phyloP scores from a whole-genome alignment of 2,888 invertebrate genomes.

The Drosophila cracens region DNA sequence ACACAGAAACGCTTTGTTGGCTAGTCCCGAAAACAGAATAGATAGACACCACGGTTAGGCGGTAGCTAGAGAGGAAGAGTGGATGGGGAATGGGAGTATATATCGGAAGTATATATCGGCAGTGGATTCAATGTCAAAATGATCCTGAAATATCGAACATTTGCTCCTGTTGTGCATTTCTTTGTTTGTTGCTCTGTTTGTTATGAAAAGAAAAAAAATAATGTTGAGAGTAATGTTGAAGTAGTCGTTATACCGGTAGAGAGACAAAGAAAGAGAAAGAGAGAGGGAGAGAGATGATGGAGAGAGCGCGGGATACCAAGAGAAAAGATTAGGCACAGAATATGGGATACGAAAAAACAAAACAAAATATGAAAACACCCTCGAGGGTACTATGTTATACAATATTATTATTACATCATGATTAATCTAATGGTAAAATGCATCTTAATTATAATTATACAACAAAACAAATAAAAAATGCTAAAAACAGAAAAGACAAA shows the following conservation, averaged over 20 bases:
- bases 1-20: slow-evolving; percentile 71
- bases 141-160: slow-evolving; percentile 55
- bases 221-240: slow-evolving; percentile 72
- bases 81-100: neutral
- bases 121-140: slow-evolving; percentile 6
- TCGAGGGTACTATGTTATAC: slow-evolving; percentile 70
- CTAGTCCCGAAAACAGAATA: slow-evolving; percentile 49
- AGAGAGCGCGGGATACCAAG: slow-evolving; percentile 31
- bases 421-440: slow-evolving; percentile 63
- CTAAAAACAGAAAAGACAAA: slow-evolving; percentile 25
- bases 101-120: slow-evolving; percentile 8
- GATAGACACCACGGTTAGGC: slow-evolving; percentile 26
- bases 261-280: slow-evolving; percentile 1
- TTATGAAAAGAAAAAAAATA: slow-evolving; percentile 58
- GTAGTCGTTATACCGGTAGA: slow-evolving; percentile 41
- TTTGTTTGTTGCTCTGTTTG: slow-evolving; percentile 79
- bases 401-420: slow-evolving; percentile 70
- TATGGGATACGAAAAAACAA: slow-evolving; percentile 45
- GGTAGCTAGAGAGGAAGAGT: slow-evolving; percentile 28
- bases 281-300: neutral
- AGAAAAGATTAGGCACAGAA: slow-evolving; percentile 50
- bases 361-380: slow-evolving; percentile 24
- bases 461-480: slow-evolving; percentile 45
- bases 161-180: slow-evolving; percentile 76
- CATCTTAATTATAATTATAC: slow-evolving; percentile 68